Conservation (phyloP, 1,140 invertebrate species). For the Araneus ventricosus region DNA sequence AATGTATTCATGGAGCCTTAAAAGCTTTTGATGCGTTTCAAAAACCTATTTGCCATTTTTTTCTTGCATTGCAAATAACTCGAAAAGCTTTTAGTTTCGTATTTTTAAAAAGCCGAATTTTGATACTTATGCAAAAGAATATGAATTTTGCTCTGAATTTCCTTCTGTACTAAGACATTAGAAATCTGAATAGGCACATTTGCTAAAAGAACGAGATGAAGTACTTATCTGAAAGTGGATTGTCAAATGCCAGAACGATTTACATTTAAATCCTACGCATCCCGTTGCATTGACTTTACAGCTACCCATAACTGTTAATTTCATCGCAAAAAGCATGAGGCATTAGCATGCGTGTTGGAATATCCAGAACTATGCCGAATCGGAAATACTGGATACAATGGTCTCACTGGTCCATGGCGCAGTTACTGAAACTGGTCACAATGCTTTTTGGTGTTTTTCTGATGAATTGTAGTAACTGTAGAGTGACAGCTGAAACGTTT, state of each 20-base stretch:
- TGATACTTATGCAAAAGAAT: background rate
- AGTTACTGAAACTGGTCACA: background rate
- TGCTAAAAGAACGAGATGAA: no score
- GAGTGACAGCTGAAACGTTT: conserved; percentile 46
- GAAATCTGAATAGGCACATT: no score
- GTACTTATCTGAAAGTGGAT: no score
- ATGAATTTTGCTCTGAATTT: background rate
- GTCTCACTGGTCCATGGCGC: background rate
- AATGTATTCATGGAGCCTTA: background rate
- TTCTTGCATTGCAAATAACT: background rate
- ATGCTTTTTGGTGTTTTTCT: background rate
- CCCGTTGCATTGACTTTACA: no score
- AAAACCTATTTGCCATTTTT: background rate
- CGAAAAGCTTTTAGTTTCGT: background rate
- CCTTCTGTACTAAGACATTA: no score
- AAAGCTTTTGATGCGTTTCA: background rate
- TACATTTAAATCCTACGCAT: no score
- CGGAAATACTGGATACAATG: conserved; percentile 13
- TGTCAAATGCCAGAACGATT: no score
- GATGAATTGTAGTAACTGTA: background rate
- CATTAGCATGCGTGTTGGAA: background rate
- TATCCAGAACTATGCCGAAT: background rate
- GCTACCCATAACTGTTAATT: no score
- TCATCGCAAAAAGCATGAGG: background rate
- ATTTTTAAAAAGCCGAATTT: background rate